Evolutionary conservation across 2,113 vertebrate genomes (phyloP).

Genomic region (Triplophysa tibetana): DNA sequence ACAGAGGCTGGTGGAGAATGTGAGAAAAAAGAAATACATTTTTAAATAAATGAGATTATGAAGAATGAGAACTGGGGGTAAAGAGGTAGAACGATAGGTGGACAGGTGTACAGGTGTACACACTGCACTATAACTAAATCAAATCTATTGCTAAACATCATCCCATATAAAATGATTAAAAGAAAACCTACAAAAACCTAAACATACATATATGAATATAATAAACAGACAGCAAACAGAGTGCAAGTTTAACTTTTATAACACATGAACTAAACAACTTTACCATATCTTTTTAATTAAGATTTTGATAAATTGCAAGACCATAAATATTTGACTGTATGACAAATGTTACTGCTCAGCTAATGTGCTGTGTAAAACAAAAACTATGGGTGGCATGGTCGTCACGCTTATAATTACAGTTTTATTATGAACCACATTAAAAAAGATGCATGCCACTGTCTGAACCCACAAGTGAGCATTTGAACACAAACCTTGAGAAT

Average conservation of each 20-base stretch:
- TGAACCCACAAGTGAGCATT: neutral
- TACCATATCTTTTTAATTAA: too few species aligned
- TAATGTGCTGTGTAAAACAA: neutral
- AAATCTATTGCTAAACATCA: neutral
- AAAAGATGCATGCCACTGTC: neutral
- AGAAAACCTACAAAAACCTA: too few species aligned
- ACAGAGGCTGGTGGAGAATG: conserved; percentile 2
- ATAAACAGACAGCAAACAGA: too few species aligned
- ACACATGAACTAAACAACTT: too few species aligned
- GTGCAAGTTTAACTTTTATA: too few species aligned
- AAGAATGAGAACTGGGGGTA: neutral
- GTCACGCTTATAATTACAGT: neutral
- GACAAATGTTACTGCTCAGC: neutral
- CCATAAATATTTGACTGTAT: too few species aligned
- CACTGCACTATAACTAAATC: too few species aligned
- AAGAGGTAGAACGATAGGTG: neutral
- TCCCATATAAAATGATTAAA: neutral
- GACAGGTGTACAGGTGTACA: neutral
- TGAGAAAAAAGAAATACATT: conserved; percentile 9
- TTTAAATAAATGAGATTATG: conserved; percentile 16
- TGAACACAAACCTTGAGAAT: neutral
- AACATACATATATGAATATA: too few species aligned
- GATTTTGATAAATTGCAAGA: too few species aligned
- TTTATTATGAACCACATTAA: neutral
- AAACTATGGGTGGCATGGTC: neutral